Base-by-base conservation (phyloP, 2,888 invertebrate genomes). In the Neelides folsomi region DNA sequence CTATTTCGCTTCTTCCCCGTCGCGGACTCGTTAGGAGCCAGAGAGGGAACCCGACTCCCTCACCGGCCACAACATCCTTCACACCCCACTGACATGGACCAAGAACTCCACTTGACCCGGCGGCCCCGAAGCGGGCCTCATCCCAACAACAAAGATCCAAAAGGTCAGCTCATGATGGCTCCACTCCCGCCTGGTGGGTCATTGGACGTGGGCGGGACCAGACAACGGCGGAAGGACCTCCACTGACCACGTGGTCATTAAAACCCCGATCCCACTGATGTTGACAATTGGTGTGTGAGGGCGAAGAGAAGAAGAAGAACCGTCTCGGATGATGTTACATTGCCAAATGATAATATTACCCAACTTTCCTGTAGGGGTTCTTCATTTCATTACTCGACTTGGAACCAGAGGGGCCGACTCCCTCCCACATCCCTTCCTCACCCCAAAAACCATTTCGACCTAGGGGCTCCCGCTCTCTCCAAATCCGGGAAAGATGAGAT, bases 1-100 rank as follows among this genome's bases (percentile, higher is more conserved):
- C 52, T 64, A 62, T 62, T 64, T 59, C 64, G 52, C 61, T 64
- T 64, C 59, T 62, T 64, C 62, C 64, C 64, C 64, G 64, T 64
- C 50, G 64, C 62, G 64, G 58, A 49, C 52, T 50, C 47, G 49
- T 53, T 54, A 27, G 39, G 42, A 42, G 42, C 18, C 42, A 15
- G 42, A 16, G 15, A 12, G 42, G 13, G 42, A 16, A 15, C 5
- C 18, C 6, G 42, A 16, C 9, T 15, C 20, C 34, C n/a, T 12
- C n/a, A 12, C 4, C 5, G 12, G 42, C 12, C 18, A 5, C 4
- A 12, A 12, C 12, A 42, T 19, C 42, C 42, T 42, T 15, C 7
- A 27, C 4, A 7, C 3, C 27, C 27, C 27, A 47, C 9, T 3
- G 16, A 41, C 46, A 46, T 35, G 9, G 35, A 13, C 13, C 13